phyloP scores from a whole-genome alignment of 2,113 vertebrate species.

The Maccullochella peelii region DNA sequence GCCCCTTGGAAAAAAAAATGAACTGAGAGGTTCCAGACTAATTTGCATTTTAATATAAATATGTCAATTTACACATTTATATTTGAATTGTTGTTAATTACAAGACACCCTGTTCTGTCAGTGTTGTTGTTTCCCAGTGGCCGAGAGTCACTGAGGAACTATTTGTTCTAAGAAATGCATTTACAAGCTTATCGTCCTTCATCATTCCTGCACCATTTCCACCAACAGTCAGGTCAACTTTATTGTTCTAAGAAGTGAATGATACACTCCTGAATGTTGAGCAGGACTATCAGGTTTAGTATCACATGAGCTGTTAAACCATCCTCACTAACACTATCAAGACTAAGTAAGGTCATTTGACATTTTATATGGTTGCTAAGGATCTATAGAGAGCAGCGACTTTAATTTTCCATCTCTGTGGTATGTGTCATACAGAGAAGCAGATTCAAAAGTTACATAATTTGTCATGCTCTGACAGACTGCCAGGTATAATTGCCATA shows the following conservation, averaged over 20 bases:
- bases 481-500: constrained; percentile 32
- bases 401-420: constrained; percentile 19
- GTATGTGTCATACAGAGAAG: constrained; percentile 21
- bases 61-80: not conserved
- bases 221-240: not conserved
- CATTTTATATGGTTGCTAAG: not conserved
- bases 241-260: not conserved
- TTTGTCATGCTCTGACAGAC: constrained; percentile 31
- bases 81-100: not conserved
- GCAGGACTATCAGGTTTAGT: not conserved
- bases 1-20: no score
- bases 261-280: not conserved
- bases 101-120: not conserved
- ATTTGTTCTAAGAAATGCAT: not conserved
- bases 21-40: no score
- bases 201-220: not conserved
- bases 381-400: not conserved
- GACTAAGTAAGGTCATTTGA: not conserved
- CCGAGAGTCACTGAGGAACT: not conserved
- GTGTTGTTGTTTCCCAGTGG: not conserved
- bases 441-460: constrained; percentile 52
- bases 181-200: not conserved
- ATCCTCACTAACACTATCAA: not conserved
- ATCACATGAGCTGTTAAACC: not conserved
- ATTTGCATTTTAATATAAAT: not conserved